Conservation (phyloP, 2,888 invertebrate species). For the Chydorus sphaericus region DNA sequence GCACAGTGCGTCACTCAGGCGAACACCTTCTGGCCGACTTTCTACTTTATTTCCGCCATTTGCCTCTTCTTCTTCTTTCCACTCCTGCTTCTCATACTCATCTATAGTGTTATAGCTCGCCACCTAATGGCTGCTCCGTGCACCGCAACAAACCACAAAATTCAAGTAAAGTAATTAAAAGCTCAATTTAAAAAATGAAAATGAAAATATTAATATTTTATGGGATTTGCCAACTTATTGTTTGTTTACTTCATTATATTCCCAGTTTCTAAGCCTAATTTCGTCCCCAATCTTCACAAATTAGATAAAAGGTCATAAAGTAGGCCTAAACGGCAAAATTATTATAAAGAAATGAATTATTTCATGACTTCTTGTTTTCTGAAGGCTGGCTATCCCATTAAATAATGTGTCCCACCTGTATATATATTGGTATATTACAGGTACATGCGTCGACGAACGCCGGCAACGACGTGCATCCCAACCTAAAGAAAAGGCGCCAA, state of each 20-base stretch:
- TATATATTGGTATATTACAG: no score
- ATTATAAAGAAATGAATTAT: no score
- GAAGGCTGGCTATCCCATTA: no score
- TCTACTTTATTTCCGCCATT: constrained; percentile 66
- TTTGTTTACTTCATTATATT: not conserved
- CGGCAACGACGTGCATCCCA: constrained; percentile 21
- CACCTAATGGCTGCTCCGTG: constrained; percentile 68
- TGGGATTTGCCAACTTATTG: no score
- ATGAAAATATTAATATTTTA: no score
- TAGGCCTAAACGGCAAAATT: no score
- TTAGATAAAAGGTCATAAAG: no score
- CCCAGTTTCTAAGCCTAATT: no score
- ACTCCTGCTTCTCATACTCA: constrained; percentile 56
- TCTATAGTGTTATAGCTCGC: constrained; percentile 73
- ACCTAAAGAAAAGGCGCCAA: constrained; percentile 24
- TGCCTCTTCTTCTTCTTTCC: constrained; percentile 73
- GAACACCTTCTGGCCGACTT: constrained; percentile 57
- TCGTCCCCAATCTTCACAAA: no score
- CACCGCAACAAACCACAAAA: constrained; percentile 32
- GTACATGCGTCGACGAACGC: not conserved
- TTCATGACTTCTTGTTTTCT: no score
- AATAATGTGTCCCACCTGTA: no score
- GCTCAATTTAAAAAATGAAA: no score
- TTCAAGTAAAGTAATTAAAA: not conserved
- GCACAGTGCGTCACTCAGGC: constrained; percentile 66